phyloP scores from a whole-genome alignment of 1,140 invertebrate species.

The Ganaspis sp. region DNA sequence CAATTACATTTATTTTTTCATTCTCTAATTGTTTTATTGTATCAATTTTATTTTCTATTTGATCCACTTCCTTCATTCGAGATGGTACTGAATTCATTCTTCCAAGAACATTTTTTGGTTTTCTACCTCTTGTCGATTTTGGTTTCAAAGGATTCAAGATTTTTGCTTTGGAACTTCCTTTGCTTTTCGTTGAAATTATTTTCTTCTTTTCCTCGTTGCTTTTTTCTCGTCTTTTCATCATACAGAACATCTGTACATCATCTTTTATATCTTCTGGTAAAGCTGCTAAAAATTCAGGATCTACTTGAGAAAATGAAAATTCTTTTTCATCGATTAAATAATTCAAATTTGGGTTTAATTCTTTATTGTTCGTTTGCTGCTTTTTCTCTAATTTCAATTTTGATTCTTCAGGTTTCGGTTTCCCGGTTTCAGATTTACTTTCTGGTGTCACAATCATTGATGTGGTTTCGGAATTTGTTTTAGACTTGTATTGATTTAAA shows the following conservation, averaged over 20 bases:
- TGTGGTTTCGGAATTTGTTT: slow-evolving; percentile 37
- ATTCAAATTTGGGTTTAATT: slow-evolving; percentile 15
- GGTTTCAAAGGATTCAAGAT: slow-evolving; percentile 37
- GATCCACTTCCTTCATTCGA: slow-evolving; percentile 4
- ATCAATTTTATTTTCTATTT: not conserved
- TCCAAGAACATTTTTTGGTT: slow-evolving; percentile 18
- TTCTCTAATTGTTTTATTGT: slow-evolving; percentile 18
- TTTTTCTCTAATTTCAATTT: slow-evolving; percentile 35
- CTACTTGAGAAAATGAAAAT: slow-evolving; percentile 72
- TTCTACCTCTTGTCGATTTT: slow-evolving; percentile 44
- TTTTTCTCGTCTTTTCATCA: slow-evolving; percentile 72
- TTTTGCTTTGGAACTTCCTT: slow-evolving; percentile 32
- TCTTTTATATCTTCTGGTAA: slow-evolving; percentile 76
- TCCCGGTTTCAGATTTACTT: slow-evolving; percentile 10
- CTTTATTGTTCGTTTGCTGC: slow-evolving; percentile 23
- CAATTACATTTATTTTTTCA: slow-evolving; percentile 23
- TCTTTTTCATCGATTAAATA: slow-evolving; percentile 45
- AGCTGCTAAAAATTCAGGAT: slow-evolving; percentile 75
- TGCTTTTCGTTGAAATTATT: not conserved
- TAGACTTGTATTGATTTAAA: slow-evolving; percentile 76
- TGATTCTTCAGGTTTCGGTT: not conserved
- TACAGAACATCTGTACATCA: slow-evolving; percentile 73
- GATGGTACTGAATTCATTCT: slow-evolving; percentile 32
- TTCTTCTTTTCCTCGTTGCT: slow-evolving; percentile 42
- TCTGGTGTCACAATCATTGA: slow-evolving; percentile 16